Conservation (phyloP, 2,113 vertebrate species). For the Dissostichus mawsoni region DNA sequence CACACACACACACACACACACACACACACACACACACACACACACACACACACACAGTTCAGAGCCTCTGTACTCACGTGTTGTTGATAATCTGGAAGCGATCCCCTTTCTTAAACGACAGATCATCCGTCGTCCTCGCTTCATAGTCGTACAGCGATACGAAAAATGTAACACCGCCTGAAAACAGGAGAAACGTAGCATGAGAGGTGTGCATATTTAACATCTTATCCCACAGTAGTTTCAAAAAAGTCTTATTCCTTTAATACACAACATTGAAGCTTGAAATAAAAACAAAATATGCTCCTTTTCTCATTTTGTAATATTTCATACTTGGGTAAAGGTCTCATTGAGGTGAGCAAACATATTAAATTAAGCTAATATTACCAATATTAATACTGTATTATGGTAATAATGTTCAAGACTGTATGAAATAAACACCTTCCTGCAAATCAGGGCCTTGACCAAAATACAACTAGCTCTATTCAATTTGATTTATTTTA, state of each 20-base stretch:
- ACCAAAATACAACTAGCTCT: constrained; percentile 13
- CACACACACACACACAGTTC: background rate
- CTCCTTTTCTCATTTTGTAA: background rate
- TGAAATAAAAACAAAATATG: background rate
- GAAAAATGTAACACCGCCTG: constrained; percentile 97
- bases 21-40: constrained; percentile 26
- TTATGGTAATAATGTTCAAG: background rate
- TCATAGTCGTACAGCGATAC: constrained; percentile 99
- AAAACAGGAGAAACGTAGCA: background rate
- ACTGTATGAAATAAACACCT: background rate
- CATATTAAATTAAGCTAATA: too few relatives aligned
- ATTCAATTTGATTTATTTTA: constrained; percentile 1
- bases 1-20: constrained; percentile 3
- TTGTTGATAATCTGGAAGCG: constrained; percentile 99
- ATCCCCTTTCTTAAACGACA: constrained; percentile 98
- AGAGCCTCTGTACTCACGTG: constrained; percentile 88
- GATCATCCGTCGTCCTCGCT: constrained; percentile 97
- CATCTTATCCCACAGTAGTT: background rate
- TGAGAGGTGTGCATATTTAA: background rate
- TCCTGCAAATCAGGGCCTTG: background rate
- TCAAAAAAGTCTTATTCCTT: background rate
- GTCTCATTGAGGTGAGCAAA: background rate
- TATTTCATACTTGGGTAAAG: background rate
- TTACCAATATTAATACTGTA: background rate
- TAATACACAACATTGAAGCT: background rate